phyloP scores from a whole-genome alignment of 1,140 invertebrate genomes.

The Wasmannia auropunctata region DNA sequence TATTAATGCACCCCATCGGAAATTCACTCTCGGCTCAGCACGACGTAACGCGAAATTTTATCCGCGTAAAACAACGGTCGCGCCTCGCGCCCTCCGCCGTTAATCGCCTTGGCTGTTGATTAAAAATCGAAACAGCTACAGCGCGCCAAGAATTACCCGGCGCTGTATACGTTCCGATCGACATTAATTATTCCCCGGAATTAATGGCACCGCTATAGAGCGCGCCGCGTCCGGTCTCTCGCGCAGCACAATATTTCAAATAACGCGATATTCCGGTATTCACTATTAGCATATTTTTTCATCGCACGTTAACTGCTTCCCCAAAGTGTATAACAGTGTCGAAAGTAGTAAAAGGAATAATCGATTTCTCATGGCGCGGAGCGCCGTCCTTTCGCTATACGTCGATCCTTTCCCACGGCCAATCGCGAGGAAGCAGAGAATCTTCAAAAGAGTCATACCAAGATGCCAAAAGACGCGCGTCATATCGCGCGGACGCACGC shows the following conservation, averaged over 20 bases:
- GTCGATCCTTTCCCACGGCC: not conserved
- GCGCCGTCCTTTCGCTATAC: not conserved
- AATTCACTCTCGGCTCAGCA: constrained; percentile 21
- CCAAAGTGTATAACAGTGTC: not conserved
- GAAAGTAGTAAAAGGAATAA: not conserved
- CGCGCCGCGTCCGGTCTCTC: not conserved
- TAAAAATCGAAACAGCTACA: constrained; percentile 40
- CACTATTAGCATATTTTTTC: not conserved
- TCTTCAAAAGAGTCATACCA: not conserved
- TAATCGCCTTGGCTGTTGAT: constrained; percentile 47
- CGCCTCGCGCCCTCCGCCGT: not conserved
- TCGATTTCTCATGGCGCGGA: too few relatives aligned
- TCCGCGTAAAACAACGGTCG: not conserved
- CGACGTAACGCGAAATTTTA: constrained; percentile 33
- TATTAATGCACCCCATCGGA: constrained; percentile 47
- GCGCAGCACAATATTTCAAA: not conserved
- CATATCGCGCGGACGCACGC: constrained; percentile 1
- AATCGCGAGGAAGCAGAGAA: not conserved
- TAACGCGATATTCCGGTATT: not conserved
- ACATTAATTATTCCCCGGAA: constrained; percentile 40
- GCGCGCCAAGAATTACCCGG: not conserved
- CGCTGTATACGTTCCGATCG: not conserved
- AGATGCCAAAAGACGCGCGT: not conserved
- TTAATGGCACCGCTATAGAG: constrained; percentile 15
- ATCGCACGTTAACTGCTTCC: not conserved